Base-by-base conservation (phyloP, 2,113 vertebrate species). In the Coptodon bakossiorum region DNA sequence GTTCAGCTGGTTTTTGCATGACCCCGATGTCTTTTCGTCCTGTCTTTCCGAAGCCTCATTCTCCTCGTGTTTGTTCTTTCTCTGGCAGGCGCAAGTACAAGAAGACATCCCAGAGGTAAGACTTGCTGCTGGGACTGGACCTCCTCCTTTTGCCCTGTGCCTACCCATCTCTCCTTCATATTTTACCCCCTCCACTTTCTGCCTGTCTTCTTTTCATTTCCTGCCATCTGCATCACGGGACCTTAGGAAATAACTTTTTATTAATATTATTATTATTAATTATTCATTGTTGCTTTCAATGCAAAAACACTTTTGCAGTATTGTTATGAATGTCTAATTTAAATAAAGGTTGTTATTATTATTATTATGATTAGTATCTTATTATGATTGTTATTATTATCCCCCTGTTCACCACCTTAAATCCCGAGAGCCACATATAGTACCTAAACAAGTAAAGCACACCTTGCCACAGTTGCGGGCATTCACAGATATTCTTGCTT, bases 71-170 rank as follows among this genome's bases (percentile, higher is more conserved):
- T 89, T 95, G 45, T 93, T 95, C 63, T 73, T 90, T 94, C 68
- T 93, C 90, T 92, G 94, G 90, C 97, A 99, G 99, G 98, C 98
- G 98, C 96, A 99, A 99, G 96, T 99, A 99, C 94, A 99, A 99
- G 98, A 99, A 99, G 98, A 99, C 98, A 9, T 99, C 99, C 84
- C 99, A 99, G 97, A 99, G 99, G 99, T 99, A 99, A 99, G 98
- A 94, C 53, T 48, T 86, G 81, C 81, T 87, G 90, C 86, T 57
- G 90, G 89, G 91, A 93, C 87, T 87, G 92, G 88, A 86, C 76
- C 43, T 78, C 78, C 82, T 59, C 38, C 52, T 59, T 38, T 27
- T 50, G 17, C 36, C 24, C 13, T 5, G 43, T 31, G 40, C 7
- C 50, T 29, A 59, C 17, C 24, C 22, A 36, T 54, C 68, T 27